A percentile compares a stretch with the other conserved stretches of the same genome.
Conservation (phyloP, 1,140 invertebrate species). For the Galleria mellonella region DNA sequence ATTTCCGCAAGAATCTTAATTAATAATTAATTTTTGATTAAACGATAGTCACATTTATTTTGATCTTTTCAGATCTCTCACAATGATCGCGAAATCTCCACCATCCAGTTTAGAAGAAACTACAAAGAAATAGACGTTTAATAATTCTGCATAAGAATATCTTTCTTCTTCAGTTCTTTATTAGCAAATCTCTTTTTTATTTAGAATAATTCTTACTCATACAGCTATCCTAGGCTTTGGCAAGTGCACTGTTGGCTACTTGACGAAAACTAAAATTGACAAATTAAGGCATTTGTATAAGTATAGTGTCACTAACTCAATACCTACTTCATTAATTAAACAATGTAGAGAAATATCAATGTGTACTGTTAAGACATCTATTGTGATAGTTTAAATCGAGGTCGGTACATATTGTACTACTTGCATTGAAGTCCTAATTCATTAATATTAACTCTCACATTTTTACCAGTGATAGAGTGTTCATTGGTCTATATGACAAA, state of each 20-base stretch:
- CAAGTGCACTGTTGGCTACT: conserved; percentile 16
- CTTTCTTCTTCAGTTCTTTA: conserved; percentile 1
- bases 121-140: conserved; percentile 42
- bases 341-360: conserved; percentile 17
- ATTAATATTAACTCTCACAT: conserved; percentile 5
- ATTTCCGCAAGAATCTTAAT: conserved; percentile 1
- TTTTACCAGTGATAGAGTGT: conserved; percentile 2
- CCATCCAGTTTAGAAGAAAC: conserved; percentile 46
- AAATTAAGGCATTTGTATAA: neutral
- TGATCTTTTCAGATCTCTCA: conserved; percentile 57
- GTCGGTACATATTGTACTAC: conserved; percentile 16
- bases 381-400: conserved; percentile 22
- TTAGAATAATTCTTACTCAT: conserved; percentile 3
- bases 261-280: neutral
- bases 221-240: conserved; percentile 12
- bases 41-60: neutral
- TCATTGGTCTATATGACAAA: conserved; percentile 7
- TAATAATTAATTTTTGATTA: too few species aligned
- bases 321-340: neutral
- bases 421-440: conserved; percentile 12
- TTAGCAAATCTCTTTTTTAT: conserved; percentile 3
- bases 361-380: conserved; percentile 19
- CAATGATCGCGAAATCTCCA: conserved; percentile 54
- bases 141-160: neutral
- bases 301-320: conserved; percentile 5